These are phyloP conservation scores for Plusia festucae DNA, from an alignment of 2,888 invertebrate species.

Conservation along the genomic window DNA sequence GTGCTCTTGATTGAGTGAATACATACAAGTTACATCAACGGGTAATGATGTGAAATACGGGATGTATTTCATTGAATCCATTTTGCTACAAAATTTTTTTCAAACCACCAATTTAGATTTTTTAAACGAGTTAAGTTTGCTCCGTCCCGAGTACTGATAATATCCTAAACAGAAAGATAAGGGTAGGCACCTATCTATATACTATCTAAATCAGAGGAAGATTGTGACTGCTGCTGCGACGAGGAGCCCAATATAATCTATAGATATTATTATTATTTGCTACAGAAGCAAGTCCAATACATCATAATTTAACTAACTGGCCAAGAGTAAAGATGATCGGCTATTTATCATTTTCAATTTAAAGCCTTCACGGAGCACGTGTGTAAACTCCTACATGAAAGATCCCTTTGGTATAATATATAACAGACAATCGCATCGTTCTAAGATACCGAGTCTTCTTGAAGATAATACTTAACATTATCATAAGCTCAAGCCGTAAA, in stretches of 20 bases:
- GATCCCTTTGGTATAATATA: no score
- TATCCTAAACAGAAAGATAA: no score
- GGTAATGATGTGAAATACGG: neutral
- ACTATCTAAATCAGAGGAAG: no score
- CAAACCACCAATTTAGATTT: no score
- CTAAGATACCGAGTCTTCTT: neutral
- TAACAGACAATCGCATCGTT: no score
- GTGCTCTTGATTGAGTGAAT: conserved; percentile 16
- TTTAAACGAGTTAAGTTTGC: no score
- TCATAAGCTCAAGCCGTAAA: neutral
- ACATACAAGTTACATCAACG: neutral
- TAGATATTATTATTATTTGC: neutral
- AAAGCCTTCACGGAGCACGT: no score
- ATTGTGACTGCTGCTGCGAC: no score
- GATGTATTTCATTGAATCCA: no score
- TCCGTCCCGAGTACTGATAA: no score
- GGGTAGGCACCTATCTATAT: no score
- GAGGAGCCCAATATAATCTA: no score
- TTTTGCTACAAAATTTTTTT: neutral
- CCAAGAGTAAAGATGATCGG: neutral
- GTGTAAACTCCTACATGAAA: neutral
- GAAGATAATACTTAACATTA: neutral
- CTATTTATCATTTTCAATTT: neutral
- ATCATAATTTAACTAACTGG: neutral
- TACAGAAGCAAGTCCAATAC: neutral